These are phyloP conservation scores for Rotaria macrura DNA, from an alignment of 2,888 invertebrate genomes.

Conservation along the genomic window DNA sequence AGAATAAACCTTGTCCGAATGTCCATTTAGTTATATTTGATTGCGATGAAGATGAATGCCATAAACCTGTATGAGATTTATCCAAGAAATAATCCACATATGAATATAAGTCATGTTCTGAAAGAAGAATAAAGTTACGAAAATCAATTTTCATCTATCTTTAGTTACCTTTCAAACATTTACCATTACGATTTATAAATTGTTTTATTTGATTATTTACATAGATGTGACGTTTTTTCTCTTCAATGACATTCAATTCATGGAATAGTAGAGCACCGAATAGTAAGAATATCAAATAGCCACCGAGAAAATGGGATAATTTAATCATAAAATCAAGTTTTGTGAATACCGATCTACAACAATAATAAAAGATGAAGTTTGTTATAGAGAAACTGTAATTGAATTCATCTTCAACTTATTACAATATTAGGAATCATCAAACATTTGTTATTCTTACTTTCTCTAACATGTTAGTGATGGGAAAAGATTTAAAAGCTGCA, in stretches of 20 bases:
- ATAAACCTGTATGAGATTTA: not conserved
- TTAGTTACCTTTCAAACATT: not conserved
- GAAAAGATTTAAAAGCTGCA: too few species aligned
- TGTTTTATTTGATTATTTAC: not conserved
- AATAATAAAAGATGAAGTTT: too few species aligned
- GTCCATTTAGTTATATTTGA: not conserved
- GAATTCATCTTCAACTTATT: too few species aligned
- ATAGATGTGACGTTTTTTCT: not conserved
- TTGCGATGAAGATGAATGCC: too few species aligned
- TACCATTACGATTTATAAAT: not conserved
- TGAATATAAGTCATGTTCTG: not conserved
- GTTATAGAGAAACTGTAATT: too few species aligned
- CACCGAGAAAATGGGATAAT: not conserved
- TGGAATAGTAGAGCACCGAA: not conserved
- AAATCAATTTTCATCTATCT: not conserved
- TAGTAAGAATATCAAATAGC: not conserved
- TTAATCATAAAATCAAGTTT: not conserved
- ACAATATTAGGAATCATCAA: too few species aligned
- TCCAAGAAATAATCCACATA: conserved; percentile 9
- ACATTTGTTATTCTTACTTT: too few species aligned
- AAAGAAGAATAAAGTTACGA: not conserved
- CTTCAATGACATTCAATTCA: not conserved
- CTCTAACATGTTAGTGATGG: too few species aligned
- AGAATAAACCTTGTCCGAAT: not conserved
- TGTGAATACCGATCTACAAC: not conserved